Conservation (phyloP, 30 jellyfish, hydroid and myxozoan species). For the Mastigias papua region DNA sequence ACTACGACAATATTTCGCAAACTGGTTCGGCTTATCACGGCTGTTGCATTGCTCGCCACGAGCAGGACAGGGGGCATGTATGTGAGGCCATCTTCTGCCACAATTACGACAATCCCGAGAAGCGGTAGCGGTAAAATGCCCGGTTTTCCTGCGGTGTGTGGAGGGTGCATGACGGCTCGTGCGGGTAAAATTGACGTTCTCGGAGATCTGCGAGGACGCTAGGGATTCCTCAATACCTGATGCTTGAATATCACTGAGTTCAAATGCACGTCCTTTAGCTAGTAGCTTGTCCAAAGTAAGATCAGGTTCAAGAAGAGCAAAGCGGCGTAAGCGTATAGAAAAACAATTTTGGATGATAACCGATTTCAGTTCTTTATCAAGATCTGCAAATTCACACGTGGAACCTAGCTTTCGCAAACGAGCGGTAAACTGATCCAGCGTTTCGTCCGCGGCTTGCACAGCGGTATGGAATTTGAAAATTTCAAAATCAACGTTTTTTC, state of each 20-base stretch:
- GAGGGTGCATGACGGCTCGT: background rate
- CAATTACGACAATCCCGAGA: background rate
- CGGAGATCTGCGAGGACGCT: background rate
- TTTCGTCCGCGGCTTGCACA: background rate
- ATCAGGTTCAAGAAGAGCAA: conserved; percentile 20
- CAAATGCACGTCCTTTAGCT: conserved; percentile 34
- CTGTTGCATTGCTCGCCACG: background rate
- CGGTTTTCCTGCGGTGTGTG: background rate
- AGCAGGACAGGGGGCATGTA: background rate
- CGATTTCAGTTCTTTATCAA: conserved; percentile 8
- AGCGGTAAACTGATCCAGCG: background rate
- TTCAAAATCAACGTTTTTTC: background rate
- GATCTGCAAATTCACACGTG: conserved; percentile 11
- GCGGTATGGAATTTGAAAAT: background rate
- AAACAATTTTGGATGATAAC: conserved; percentile 12
- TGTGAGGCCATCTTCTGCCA: background rate
- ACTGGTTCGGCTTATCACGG: background rate
- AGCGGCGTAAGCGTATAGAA: background rate
- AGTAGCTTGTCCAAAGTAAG: background rate
- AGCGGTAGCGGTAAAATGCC: background rate
- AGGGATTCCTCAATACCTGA: conserved; percentile 1
- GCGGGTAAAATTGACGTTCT: background rate
- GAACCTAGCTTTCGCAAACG: conserved; percentile 3
- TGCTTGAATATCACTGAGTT: conserved; percentile 8
- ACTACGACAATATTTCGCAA: background rate